Conservation (phyloP, 2,113 vertebrate species). For the Petromus typicus region DNA sequence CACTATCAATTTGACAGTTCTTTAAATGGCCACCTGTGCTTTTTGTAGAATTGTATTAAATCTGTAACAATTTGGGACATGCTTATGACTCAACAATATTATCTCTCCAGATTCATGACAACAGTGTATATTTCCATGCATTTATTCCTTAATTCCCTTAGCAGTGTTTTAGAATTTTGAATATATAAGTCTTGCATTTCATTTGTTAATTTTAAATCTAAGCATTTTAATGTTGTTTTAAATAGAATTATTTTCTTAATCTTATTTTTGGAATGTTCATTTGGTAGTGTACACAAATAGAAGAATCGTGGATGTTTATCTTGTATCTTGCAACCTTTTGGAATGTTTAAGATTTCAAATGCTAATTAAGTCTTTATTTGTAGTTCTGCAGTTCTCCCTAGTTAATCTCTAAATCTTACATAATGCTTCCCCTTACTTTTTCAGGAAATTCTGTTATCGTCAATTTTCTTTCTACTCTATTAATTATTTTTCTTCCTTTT, state of each 20-base stretch:
- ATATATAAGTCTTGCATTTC: not conserved
- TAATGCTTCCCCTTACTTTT: not conserved
- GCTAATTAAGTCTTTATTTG: not conserved
- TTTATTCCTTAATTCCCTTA: not conserved
- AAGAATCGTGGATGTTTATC: not conserved
- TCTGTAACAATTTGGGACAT: not conserved
- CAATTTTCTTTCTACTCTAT: not conserved
- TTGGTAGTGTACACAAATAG: not conserved
- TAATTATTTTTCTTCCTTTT: not conserved
- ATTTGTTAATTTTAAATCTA: not conserved
- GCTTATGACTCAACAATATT: not conserved
- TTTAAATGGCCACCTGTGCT: not conserved
- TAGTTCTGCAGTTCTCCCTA: not conserved
- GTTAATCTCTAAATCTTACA: not conserved
- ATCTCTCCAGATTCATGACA: not conserved
- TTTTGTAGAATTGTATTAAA: not conserved
- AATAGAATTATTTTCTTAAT: not conserved
- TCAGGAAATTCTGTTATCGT: not conserved
- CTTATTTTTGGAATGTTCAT: not conserved
- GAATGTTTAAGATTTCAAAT: not conserved
- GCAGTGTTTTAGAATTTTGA: not conserved
- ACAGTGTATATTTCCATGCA: not conserved
- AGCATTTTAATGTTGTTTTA: not conserved
- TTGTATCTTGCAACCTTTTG: not conserved
- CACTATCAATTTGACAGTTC: not conserved